These are phyloP conservation scores for Drosophila punjabiensis DNA, from an alignment of 1,140 invertebrate genomes.

Conservation along the genomic window DNA sequence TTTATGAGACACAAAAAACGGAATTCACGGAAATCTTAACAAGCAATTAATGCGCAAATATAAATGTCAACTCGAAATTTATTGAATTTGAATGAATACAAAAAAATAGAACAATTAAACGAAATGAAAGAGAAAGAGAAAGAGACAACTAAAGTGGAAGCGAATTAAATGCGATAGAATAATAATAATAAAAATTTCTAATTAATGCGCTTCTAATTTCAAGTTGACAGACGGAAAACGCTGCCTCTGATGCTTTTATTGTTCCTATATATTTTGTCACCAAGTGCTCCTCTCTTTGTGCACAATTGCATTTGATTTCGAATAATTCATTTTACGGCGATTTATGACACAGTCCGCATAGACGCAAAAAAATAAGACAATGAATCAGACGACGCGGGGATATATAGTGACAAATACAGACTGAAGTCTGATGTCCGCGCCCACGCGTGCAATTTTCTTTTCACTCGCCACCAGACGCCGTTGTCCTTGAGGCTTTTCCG, in stretches of 20 bases:
- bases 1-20: conserved; percentile 38
- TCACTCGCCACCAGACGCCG: conserved; percentile 35
- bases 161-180: conserved; percentile 47
- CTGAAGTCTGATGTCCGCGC: conserved; percentile 34
- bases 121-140: conserved; percentile 36
- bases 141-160: conserved; percentile 26
- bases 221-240: conserved; percentile 73
- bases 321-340: conserved; percentile 71
- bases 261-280: conserved; percentile 30
- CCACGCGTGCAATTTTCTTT: conserved; percentile 71
- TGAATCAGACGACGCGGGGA: conserved; percentile 54
- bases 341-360: conserved; percentile 56
- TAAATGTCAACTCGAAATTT: conserved; percentile 79
- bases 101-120: conserved; percentile 44
- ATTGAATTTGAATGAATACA: conserved; percentile 54
- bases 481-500: conserved; percentile 65
- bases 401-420: conserved; percentile 29
- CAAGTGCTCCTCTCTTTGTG: conserved; percentile 70
- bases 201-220: conserved; percentile 83
- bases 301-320: conserved; percentile 71
- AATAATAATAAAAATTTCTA: conserved; percentile 76
- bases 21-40: conserved; percentile 72
- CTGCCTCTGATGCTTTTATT: conserved; percentile 41
- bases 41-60: conserved; percentile 74
- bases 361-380: conserved; percentile 67